Base-by-base conservation (phyloP, 2,797 vertebrate genomes). In the Sebastes steindachneri region DNA sequence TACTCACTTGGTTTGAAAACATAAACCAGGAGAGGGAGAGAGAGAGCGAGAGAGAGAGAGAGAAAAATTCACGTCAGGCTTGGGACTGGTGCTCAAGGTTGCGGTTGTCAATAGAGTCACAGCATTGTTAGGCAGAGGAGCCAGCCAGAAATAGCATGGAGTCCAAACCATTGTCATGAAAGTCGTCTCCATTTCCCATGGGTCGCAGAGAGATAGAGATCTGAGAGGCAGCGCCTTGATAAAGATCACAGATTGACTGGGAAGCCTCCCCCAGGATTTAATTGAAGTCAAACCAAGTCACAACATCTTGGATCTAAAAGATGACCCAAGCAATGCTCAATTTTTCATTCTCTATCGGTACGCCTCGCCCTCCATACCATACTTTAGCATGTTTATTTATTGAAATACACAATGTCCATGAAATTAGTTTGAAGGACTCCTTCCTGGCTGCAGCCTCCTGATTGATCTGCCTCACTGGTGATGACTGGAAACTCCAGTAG, bases 281-380 rank as follows among this genome's bases (percentile, higher is more conserved):
- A 96, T 96, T 96, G 95, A 96, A 96, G 95, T 96, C 95, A 96
- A 96, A 94, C 91, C 88, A 92, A 95, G 95, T 94, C 94, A 93
- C 92, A 94, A 92, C 89, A 94, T 94, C 94, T 94, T 87, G 95
- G 95, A 96, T 96, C 94, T 91, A 88, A 93, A 88, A 94, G 95
- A 96, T 96, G 95, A 96, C 95, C 96, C 91, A 80, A 86, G 85
- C 76, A 80, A 85, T 82, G 78, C 86, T 89, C 80, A 48, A 79
- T 89, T 92, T 87, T 93, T 88, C 84, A 77, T 84, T 80, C 72
- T 88, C 86, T 86, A 93, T 90, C 90, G 72, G 79, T 74, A 79
- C 9, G 54, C 59, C 66, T 15, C 70, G 31, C 66, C n/a, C 12
- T 35, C 21, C 28, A 59, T 60, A 65, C 45, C 25, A 28, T 72